phyloP scores from a whole-genome alignment of 2,888 invertebrate genomes.

The Sisyra terminalis region DNA sequence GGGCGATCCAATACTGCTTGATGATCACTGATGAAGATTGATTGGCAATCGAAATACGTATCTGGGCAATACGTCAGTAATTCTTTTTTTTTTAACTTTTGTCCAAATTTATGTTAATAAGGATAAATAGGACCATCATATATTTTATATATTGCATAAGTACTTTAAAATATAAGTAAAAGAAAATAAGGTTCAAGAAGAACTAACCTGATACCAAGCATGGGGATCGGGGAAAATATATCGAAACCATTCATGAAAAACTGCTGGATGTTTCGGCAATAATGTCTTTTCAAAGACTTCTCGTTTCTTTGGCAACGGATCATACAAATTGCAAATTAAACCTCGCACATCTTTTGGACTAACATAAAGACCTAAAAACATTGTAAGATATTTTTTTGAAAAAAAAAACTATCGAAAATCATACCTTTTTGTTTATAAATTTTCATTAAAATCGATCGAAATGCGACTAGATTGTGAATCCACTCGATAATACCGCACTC shows the following conservation, averaged over 20 bases:
- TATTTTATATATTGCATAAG: constrained; percentile 6
- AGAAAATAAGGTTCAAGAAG: constrained; percentile 5
- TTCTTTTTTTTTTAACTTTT: too few relatives aligned
- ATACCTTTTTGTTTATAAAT: constrained; percentile 56
- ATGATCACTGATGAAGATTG: too few relatives aligned
- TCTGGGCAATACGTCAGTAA: too few relatives aligned
- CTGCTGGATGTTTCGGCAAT: constrained; percentile 57
- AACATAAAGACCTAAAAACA: constrained; percentile 31
- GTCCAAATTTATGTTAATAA: neutral
- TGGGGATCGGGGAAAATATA: constrained; percentile 79
- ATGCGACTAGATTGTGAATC: constrained; percentile 72
- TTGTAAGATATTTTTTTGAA: neutral
- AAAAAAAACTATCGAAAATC: constrained; percentile 6
- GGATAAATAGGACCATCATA: too few relatives aligned
- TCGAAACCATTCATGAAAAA: constrained; percentile 87
- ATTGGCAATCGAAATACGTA: too few relatives aligned
- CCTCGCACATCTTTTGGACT: constrained; percentile 42
- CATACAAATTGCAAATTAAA: constrained; percentile 39
- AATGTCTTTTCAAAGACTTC: constrained; percentile 47
- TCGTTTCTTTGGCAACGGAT: constrained; percentile 46
- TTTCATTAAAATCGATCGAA: constrained; percentile 48
- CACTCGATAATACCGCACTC: constrained; percentile 94
- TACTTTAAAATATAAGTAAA: constrained; percentile 2
- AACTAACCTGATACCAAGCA: constrained; percentile 36
- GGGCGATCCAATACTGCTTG: too few relatives aligned